Evolutionary conservation across 2,888 invertebrate genomes (phyloP).

Genomic region (Stramonita haemastoma): DNA sequence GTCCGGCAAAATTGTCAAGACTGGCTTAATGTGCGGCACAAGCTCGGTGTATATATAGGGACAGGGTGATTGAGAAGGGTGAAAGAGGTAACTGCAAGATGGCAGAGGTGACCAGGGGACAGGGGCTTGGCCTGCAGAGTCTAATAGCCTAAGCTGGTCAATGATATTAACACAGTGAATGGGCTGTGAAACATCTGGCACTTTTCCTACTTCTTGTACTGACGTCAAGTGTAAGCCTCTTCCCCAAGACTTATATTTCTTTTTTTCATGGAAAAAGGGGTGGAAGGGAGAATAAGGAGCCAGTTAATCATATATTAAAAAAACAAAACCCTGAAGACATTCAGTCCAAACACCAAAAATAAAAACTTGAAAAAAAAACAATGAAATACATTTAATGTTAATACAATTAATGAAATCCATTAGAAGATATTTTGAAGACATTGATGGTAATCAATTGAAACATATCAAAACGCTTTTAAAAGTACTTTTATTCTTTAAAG

Average conservation of each 20-base stretch:
- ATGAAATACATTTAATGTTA: too few species aligned
- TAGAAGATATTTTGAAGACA: too few species aligned
- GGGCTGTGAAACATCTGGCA: conserved; percentile 20
- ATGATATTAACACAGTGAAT: conserved; percentile 15
- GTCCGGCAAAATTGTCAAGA: background rate
- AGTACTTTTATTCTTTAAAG: background rate
- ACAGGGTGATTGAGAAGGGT: background rate
- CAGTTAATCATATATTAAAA: too few species aligned
- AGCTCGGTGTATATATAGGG: conserved; percentile 14
- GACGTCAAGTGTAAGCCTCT: background rate
- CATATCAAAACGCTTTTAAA: too few species aligned
- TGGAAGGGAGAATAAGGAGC: background rate
- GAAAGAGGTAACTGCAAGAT: background rate
- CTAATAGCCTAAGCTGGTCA: conserved; percentile 6
- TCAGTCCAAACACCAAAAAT: too few species aligned
- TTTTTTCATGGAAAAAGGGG: background rate
- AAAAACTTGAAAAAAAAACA: too few species aligned
- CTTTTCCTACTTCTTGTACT: background rate
- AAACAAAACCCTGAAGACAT: too few species aligned
- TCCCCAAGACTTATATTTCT: background rate
- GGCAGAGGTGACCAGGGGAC: background rate
- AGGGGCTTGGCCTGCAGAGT: background rate
- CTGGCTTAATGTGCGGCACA: too few species aligned
- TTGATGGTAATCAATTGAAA: too few species aligned
- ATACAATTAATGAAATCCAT: too few species aligned